Evolutionary conservation across 2,888 invertebrate genomes (phyloP).

Genomic region (Beris chalybata): DNA sequence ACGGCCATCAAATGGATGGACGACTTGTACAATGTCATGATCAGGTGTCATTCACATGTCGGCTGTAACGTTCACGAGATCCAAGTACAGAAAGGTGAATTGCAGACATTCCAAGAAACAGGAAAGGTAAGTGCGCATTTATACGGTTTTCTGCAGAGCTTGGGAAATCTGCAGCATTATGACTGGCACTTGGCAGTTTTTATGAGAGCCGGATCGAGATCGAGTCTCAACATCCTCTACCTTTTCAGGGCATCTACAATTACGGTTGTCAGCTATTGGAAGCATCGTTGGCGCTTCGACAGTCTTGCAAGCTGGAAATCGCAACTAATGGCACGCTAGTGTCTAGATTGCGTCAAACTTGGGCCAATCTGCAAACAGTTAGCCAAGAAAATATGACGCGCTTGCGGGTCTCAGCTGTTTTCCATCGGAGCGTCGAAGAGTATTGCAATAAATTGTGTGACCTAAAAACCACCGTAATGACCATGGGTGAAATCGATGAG

Average conservation of each 20-base stretch:
- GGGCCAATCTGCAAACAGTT: slow-evolving; percentile 69
- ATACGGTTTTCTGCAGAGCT: background rate
- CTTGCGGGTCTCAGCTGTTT: slow-evolving; percentile 73
- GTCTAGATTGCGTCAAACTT: slow-evolving; percentile 64
- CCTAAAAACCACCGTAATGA: slow-evolving; percentile 62
- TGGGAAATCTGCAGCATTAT: background rate
- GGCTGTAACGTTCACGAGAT: slow-evolving; percentile 75
- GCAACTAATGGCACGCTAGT: slow-evolving; percentile 62
- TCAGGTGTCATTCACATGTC: slow-evolving; percentile 69
- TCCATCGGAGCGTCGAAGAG: slow-evolving; percentile 69
- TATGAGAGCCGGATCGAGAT: background rate
- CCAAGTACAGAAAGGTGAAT: slow-evolving; percentile 72
- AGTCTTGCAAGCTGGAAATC: slow-evolving; percentile 68
- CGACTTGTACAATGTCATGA: slow-evolving; percentile 72
- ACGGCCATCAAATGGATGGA: slow-evolving; percentile 78
- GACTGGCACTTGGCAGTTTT: too few species aligned
- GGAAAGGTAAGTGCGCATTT: slow-evolving; percentile 64
- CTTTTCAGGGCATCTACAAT: slow-evolving; percentile 71
- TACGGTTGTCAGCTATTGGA: slow-evolving; percentile 78
- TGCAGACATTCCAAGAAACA: slow-evolving; percentile 75
- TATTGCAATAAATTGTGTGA: slow-evolving; percentile 66
- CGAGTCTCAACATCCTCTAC: too few species aligned
- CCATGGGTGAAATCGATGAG: slow-evolving; percentile 55
- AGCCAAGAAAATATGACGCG: slow-evolving; percentile 77
- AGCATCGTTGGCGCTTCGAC: slow-evolving; percentile 71